Conservation (phyloP, 2,113 vertebrate genomes). For the Eleginops maclovinus region DNA sequence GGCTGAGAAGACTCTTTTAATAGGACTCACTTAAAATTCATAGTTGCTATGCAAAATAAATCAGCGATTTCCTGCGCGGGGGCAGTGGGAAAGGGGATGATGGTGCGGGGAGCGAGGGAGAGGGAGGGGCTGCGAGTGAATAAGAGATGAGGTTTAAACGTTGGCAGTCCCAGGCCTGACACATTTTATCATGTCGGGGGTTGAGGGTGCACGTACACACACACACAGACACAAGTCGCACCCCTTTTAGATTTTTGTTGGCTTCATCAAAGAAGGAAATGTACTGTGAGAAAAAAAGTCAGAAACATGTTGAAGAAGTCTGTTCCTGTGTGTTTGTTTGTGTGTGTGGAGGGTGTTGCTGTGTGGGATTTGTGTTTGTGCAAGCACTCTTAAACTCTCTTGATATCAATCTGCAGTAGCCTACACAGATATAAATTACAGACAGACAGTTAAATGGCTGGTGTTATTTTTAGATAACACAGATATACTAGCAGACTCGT, state of each 20-base stretch:
- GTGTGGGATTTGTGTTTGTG: conserved; percentile 15
- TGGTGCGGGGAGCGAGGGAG: conserved; percentile 70
- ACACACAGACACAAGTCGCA: not conserved
- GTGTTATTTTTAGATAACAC: conserved; percentile 1
- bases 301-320: conserved; percentile 11
- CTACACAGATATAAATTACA: conserved; percentile 6
- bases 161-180: conserved; percentile 83
- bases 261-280: conserved; percentile 45
- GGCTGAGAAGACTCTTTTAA: conserved; percentile 77
- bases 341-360: conserved; percentile 1
- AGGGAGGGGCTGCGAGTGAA: conserved; percentile 81
- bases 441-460: not conserved
- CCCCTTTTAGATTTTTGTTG: conserved; percentile 36
- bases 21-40: conserved; percentile 87
- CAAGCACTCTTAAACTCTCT: not conserved
- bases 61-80: conserved; percentile 79
- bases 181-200: conserved; percentile 78
- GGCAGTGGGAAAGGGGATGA: conserved; percentile 67
- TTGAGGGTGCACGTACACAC: conserved; percentile 14
- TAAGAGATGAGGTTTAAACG: conserved; percentile 86
- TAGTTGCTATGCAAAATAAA: conserved; percentile 89
- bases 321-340: conserved; percentile 27
- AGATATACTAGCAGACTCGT: not conserved
- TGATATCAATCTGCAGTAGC: conserved; percentile 17
- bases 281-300: not conserved